A percentile compares a stretch with the other conserved stretches of the same genome.
Conservation (phyloP, 2,113 vertebrate species). For the Jaculus jaculus region DNA sequence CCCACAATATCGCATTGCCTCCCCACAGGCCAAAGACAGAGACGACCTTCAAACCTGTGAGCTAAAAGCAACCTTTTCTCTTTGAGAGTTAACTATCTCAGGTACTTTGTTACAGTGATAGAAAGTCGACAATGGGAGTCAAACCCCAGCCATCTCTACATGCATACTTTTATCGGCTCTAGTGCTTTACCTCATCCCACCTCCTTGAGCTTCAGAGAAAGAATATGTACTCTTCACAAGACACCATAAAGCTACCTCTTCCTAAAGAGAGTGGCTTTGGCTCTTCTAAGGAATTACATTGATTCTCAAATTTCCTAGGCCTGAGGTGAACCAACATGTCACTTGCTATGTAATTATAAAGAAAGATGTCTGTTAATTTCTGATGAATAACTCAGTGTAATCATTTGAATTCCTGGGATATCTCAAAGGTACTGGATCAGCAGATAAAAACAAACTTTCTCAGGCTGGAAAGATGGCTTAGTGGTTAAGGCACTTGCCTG, state of each 20-base stretch:
- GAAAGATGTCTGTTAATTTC: conserved; percentile 23
- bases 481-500: too few relatives aligned
- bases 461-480: too few relatives aligned
- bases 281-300: conserved; percentile 30
- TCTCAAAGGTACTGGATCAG: conserved; percentile 8
- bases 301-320: neutral
- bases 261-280: neutral
- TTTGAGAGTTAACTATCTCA: neutral
- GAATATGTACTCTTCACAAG: neutral
- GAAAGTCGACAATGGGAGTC: neutral
- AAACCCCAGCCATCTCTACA: neutral
- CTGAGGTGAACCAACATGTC: conserved; percentile 16
- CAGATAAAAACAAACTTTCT: neutral
- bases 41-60: neutral
- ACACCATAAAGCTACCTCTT: neutral
- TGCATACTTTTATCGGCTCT: neutral
- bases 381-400: neutral
- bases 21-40: neutral
- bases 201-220: neutral
- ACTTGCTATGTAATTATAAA: conserved; percentile 39
- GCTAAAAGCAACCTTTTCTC: neutral
- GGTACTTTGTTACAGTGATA: neutral
- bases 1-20: neutral
- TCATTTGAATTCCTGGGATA: neutral
- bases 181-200: neutral